Evolutionary conservation across 1,140 invertebrate species (phyloP).

Genomic region (Laodelphax striatellus): DNA sequence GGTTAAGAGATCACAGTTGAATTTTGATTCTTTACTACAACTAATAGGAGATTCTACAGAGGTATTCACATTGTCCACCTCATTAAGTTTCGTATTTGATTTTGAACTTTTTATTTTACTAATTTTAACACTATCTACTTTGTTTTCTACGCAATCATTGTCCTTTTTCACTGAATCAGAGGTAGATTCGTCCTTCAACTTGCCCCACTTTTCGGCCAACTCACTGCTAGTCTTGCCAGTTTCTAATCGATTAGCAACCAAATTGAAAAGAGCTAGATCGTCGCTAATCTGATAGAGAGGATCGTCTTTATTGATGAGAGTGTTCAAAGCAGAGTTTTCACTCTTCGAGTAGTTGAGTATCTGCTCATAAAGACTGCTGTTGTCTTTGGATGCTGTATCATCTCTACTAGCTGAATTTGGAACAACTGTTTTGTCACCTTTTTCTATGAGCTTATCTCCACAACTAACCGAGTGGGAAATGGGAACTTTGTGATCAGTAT

Average conservation of each 20-base stretch:
- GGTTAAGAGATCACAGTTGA: not conserved
- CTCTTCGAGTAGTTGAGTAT: not conserved
- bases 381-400: not conserved
- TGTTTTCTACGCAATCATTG: not conserved
- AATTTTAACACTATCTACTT: no score
- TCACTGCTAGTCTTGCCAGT: not conserved
- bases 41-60: not conserved
- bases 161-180: no score
- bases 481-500: no score
- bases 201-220: not conserved
- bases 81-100: not conserved
- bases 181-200: not conserved
- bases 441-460: not conserved
- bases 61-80: not conserved
- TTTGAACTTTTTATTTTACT: not conserved
- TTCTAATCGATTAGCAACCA: not conserved
- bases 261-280: not conserved
- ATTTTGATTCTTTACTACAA: not conserved
- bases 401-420: not conserved
- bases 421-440: not conserved
- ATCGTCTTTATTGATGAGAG: not conserved
- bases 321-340: not conserved
- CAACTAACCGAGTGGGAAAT: not conserved
- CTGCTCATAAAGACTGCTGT: not conserved
- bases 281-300: not conserved